Evolutionary conservation across 2,888 invertebrate species (phyloP).

Genomic region (Ariolimax columbianus): DNA sequence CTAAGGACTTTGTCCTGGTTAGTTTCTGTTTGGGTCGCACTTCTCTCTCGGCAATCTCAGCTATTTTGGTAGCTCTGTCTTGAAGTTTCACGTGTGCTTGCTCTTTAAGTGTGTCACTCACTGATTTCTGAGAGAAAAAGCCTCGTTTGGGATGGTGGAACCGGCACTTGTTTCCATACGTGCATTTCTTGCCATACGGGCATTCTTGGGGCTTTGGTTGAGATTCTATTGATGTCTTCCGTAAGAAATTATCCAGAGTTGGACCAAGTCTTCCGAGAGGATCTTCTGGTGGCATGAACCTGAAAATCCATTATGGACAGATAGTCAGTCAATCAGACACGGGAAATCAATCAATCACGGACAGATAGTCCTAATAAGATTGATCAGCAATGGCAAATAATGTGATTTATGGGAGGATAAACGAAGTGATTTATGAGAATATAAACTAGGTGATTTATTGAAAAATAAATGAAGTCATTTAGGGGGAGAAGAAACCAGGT

Average conservation of each 20-base stretch:
- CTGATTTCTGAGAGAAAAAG: conserved; percentile 90
- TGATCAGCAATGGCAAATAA: no score
- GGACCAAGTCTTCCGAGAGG: conserved; percentile 89
- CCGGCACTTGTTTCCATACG: conserved; percentile 98
- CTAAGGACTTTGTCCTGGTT: conserved; percentile 64
- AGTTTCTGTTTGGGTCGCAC: conserved; percentile 44
- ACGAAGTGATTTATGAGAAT: no score
- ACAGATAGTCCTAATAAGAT: no score
- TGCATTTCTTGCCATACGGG: conserved; percentile 96
- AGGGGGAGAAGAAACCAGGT: no score
- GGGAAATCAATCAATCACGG: no score
- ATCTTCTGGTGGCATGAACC: conserved; percentile 90
- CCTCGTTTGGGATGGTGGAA: conserved; percentile 95
- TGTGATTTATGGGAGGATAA: no score
- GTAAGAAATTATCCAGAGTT: conserved; percentile 84
- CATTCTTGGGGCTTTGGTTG: conserved; percentile 87
- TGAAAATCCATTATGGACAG: no score
- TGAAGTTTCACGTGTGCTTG: conserved; percentile 84
- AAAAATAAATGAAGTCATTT: no score
- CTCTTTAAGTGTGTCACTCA: conserved; percentile 90
- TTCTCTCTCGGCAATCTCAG: conserved; percentile 71
- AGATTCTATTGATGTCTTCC: conserved; percentile 67
- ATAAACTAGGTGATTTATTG: no score
- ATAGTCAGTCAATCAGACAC: no score
- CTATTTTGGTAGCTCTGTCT: conserved; percentile 77